A percentile compares a stretch with the other conserved stretches of the same genome.
Conservation (phyloP, 2,113 vertebrate species). For the Mus spicilegus region DNA sequence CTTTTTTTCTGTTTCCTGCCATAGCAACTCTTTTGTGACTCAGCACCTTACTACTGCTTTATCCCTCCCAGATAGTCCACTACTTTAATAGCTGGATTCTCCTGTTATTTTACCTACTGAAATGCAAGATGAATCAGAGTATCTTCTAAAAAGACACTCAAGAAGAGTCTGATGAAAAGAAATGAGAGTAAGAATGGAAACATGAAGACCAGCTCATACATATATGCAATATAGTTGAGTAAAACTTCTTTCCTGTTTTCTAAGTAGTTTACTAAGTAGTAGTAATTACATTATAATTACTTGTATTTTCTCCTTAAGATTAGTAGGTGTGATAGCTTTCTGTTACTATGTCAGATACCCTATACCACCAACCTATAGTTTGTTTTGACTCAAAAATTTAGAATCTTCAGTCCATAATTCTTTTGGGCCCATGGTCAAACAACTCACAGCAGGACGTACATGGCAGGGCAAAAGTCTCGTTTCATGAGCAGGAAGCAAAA, state of each 20-base stretch:
- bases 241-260: constrained; percentile 34
- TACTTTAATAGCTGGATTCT: constrained; percentile 52
- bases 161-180: constrained; percentile 23
- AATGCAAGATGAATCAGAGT: background rate
- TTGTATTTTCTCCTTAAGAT: constrained; percentile 40
- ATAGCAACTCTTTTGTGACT: constrained; percentile 58
- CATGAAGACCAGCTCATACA: constrained; percentile 20
- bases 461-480: background rate
- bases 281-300: background rate
- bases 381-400: background rate
- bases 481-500: background rate
- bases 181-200: constrained; percentile 4
- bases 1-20: constrained; percentile 22
- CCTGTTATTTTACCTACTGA: constrained; percentile 3
- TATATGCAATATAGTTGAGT: background rate
- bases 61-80: background rate
- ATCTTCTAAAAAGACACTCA: constrained; percentile 29
- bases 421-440: background rate
- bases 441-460: background rate
- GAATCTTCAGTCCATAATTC: background rate
- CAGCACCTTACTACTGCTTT: constrained; percentile 41
- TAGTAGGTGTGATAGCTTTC: background rate
- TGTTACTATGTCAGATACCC: background rate
- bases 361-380: background rate
- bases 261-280: constrained; percentile 25